Conservation (phyloP, 2,797 vertebrate species). For the Staurois parvus region DNA sequence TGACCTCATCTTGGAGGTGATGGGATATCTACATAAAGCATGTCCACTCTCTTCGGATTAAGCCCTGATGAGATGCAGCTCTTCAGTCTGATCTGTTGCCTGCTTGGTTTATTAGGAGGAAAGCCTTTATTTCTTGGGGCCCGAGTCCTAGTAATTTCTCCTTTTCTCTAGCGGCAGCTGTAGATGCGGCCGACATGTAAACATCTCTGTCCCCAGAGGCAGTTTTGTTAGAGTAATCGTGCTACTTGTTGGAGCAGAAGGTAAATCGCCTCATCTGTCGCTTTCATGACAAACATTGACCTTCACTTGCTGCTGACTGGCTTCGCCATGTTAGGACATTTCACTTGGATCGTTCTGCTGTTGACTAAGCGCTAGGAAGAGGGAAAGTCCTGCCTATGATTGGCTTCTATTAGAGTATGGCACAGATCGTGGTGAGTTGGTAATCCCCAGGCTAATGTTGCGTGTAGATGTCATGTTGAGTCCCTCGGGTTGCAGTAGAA, state of each 20-base stretch:
- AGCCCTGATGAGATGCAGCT: slow-evolving; percentile 6
- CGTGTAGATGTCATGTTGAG: background rate
- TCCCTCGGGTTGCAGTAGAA: background rate
- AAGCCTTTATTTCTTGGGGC: background rate
- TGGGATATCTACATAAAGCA: background rate
- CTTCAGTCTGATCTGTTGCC: slow-evolving; percentile 27
- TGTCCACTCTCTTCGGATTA: slow-evolving; percentile 11
- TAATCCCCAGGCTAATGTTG: background rate
- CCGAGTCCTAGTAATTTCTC: background rate
- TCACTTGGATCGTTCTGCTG: background rate
- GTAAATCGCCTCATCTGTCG: background rate
- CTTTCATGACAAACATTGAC: background rate
- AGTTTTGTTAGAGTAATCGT: background rate
- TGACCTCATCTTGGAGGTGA: background rate
- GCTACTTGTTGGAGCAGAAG: background rate
- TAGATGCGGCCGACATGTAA: background rate
- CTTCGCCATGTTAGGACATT: background rate
- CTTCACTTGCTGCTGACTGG: background rate
- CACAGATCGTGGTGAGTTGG: background rate
- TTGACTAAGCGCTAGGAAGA: background rate
- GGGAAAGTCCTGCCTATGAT: background rate
- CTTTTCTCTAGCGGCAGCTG: background rate
- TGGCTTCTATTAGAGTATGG: background rate
- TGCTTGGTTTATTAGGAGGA: background rate
- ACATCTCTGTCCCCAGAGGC: slow-evolving; percentile 1